These are phyloP conservation scores for Spodoptera picta DNA, from an alignment of 2,888 invertebrate species.

Conservation along the genomic window DNA sequence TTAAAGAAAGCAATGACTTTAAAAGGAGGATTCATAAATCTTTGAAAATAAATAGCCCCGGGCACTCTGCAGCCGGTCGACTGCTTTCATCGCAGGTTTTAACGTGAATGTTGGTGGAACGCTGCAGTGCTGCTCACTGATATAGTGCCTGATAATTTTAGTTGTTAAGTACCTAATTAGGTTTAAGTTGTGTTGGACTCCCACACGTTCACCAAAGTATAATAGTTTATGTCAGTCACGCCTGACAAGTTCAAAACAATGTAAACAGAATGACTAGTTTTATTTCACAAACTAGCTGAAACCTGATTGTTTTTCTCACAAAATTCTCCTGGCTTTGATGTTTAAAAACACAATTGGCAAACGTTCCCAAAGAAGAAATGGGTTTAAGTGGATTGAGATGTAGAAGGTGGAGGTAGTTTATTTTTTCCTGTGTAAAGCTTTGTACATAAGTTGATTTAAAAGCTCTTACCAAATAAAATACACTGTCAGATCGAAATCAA, in stretches of 20 bases:
- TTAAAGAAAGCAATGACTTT: slow-evolving; percentile 34
- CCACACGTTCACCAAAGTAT: too few species aligned
- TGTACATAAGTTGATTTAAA: slow-evolving; percentile 32
- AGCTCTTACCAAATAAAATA: slow-evolving; percentile 32
- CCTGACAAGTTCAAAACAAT: too few species aligned
- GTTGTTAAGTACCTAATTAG: too few species aligned
- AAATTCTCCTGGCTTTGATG: too few species aligned
- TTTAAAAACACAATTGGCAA: slow-evolving; percentile 6
- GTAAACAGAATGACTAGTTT: too few species aligned
- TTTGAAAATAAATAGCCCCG: slow-evolving; percentile 36
- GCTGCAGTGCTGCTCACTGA: neutral
- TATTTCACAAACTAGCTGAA: too few species aligned
- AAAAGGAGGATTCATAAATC: slow-evolving; percentile 45
- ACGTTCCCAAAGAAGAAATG: neutral
- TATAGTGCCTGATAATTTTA: neutral
- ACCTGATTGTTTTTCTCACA: too few species aligned
- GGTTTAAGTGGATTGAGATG: too few species aligned
- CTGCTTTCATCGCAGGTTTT: slow-evolving; percentile 2
- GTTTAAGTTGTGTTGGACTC: too few species aligned
- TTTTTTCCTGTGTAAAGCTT: slow-evolving; percentile 12
- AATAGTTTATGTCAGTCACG: too few species aligned
- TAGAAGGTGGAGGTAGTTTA: neutral
- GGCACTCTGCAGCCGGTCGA: slow-evolving; percentile 8
- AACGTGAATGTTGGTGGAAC: slow-evolving; percentile 13
- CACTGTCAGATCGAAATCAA: slow-evolving; percentile 20